A percentile compares a stretch with the other conserved stretches of the same genome.
phyloP scores from a whole-genome alignment of 2,888 invertebrate genomes.

The Plusia festucae region DNA sequence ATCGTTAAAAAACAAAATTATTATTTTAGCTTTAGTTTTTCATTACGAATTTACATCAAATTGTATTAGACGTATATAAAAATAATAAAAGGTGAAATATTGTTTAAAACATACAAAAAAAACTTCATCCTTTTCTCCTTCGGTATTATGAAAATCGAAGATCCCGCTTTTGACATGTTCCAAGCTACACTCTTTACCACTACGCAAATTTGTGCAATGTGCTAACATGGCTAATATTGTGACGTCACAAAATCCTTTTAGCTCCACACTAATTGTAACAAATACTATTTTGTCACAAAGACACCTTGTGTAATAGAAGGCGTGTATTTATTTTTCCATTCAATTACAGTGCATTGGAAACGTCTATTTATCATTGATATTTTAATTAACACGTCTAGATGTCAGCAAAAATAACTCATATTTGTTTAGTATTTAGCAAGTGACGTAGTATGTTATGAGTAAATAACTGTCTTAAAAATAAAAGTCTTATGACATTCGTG shows the following conservation, averaged over 20 bases:
- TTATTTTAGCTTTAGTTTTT: too few species aligned
- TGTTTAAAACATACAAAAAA: too few species aligned
- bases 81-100: too few species aligned
- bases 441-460: neutral
- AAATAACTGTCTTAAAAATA: neutral
- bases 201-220: neutral
- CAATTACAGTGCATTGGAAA: neutral
- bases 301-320: neutral
- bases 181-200: too few species aligned
- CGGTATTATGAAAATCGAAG: too few species aligned
- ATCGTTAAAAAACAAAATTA: too few species aligned
- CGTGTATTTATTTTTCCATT: neutral
- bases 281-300: neutral
- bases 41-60: too few species aligned
- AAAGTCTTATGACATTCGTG: neutral
- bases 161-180: too few species aligned
- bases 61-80: too few species aligned
- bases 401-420: neutral
- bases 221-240: neutral
- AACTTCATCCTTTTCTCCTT: too few species aligned
- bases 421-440: neutral
- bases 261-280: neutral
- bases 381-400: neutral
- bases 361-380: neutral
- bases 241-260: neutral